Evolutionary conservation across 2,113 vertebrate genomes (phyloP), one percentile per base, ranked within the genome.

Genomic region (Macquaria ambigua): DNA sequence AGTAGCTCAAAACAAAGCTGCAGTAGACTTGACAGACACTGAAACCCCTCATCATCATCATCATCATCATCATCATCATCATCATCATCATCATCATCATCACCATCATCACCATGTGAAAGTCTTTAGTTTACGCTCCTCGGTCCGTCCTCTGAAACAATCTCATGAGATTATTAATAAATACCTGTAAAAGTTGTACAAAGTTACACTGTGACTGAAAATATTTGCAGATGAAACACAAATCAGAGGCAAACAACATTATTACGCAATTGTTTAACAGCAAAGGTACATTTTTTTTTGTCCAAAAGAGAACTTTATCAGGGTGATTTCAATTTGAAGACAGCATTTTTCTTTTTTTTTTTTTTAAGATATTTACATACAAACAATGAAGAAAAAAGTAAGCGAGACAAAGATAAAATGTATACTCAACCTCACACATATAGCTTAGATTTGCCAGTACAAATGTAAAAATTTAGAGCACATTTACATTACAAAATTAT

Each of bases 391-490:
- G 87, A 62, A 92, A 92, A 94, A 93, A 90, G 81, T 88, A 93
- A 93, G 90, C 93, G 81, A 93, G 91, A 95, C 91, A 94, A 95
- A 94, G 91, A 92, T 94, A 91, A 86, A 94, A 95, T 87, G 92
- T 93, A 89, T 86, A 94, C 92, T 91, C 93, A 88, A 87, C 79
- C 90, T 90, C 94, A 93, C 89, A 94, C 92, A 91, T 92, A 92
- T 90, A 94, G 92, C 86, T 91, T 94, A 83, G 87, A 89, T 95
- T 88, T 83, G 91, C 95, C 95, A 96, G 95, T 97, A 98, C 95
- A 97, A 97, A 98, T 96, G 97, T 97, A 97, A 96, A 97, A 97
- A 97, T 94, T 93, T n/a, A 3, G 94, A 97, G 96, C 96, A 96
- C 96, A 97, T 94, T 95, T 96, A 97, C 94, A 94, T 96, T 96